Conservation (phyloP, 2,113 vertebrate species). For the Cariama cristata region DNA sequence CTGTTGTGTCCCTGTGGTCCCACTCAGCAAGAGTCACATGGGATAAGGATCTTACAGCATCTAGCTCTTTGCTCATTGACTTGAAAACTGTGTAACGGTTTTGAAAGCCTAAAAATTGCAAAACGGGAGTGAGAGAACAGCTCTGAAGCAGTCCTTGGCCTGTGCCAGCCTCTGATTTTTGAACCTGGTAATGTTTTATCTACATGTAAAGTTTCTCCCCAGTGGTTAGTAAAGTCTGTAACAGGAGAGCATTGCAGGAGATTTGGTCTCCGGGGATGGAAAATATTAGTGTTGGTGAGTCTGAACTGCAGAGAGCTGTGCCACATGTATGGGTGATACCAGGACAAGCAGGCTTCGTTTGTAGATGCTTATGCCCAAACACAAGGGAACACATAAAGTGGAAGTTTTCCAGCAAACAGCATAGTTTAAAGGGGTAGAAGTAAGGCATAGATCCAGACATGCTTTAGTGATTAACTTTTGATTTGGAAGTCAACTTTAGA, state of each 20-base stretch:
- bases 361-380: neutral
- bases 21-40: fast-evolving
- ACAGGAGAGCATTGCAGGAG: neutral
- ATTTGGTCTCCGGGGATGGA: neutral
- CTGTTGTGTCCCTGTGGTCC: neutral
- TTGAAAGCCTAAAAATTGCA: neutral
- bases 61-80: neutral
- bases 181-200: neutral
- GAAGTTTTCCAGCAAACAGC: neutral
- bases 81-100: neutral
- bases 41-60: neutral
- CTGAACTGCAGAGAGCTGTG: neutral
- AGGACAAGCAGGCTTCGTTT: neutral
- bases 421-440: neutral
- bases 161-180: neutral
- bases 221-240: neutral
- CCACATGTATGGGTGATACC: neutral
- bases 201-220: neutral
- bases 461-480: neutral
- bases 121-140: neutral
- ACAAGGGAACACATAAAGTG: neutral
- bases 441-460: neutral
- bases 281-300: neutral
- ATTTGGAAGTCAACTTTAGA: neutral
- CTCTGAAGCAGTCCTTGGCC: neutral